phyloP scores from a whole-genome alignment of 1,140 invertebrate species.

The Saxidomus purpurata region DNA sequence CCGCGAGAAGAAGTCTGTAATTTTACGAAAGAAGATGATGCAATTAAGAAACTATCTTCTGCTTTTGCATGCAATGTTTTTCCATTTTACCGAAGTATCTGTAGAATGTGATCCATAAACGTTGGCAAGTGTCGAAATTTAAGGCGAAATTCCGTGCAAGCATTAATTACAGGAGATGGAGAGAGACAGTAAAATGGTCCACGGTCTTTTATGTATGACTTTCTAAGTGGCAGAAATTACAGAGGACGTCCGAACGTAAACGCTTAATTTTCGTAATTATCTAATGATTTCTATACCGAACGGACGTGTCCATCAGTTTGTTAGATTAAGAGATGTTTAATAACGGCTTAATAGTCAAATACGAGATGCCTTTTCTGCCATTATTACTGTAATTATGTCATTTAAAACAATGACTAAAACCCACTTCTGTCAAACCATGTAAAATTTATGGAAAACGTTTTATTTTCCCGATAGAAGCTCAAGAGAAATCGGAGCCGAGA shows the following conservation, averaged over 20 bases:
- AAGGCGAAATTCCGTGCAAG: constrained; percentile 27
- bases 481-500: neutral
- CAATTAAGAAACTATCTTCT: neutral
- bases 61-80: neutral
- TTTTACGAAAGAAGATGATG: too few species aligned
- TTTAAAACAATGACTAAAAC: constrained; percentile 65
- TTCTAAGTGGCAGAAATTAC: constrained; percentile 56
- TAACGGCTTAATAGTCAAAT: constrained; percentile 47
- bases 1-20: too few species aligned
- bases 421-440: constrained; percentile 22
- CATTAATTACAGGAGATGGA: neutral
- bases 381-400: constrained; percentile 63
- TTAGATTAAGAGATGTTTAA: constrained; percentile 58
- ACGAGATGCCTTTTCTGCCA: constrained; percentile 11
- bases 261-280: constrained; percentile 50
- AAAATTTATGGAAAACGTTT: constrained; percentile 13
- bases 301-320: constrained; percentile 38
- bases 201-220: constrained; percentile 51
- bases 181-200: constrained; percentile 32
- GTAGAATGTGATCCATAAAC: neutral
- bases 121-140: neutral
- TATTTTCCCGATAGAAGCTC: neutral
- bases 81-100: neutral
- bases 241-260: neutral
- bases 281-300: constrained; percentile 19